phyloP scores from a whole-genome alignment of 2,888 invertebrate species.

The Megalurothrips usitatus region DNA sequence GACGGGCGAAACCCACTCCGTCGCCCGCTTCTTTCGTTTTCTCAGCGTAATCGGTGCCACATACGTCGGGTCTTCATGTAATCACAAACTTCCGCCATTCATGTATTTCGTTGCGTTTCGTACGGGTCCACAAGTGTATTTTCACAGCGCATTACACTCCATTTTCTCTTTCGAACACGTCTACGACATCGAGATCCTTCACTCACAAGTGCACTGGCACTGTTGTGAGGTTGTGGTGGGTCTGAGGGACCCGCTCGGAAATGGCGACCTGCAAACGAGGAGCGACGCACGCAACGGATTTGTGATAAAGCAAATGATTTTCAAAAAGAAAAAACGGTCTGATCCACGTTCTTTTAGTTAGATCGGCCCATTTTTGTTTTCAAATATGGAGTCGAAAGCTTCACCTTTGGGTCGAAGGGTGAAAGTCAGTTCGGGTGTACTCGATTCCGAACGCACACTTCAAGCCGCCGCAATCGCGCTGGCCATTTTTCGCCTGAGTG shows the following conservation, averaged over 20 bases:
- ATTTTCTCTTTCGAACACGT: constrained; percentile 12
- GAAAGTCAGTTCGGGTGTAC: neutral
- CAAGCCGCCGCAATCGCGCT: neutral
- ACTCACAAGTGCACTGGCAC: constrained; percentile 15
- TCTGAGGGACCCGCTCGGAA: neutral
- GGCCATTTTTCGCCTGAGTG: constrained; percentile 1
- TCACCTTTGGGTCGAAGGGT: neutral
- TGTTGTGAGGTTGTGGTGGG: neutral
- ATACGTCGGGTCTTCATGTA: neutral
- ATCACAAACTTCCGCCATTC: neutral
- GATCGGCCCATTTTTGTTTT: neutral
- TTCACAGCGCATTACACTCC: neutral
- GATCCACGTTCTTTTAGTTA: neutral
- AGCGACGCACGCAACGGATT: neutral
- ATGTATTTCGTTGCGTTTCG: neutral
- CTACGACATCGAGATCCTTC: constrained; percentile 7
- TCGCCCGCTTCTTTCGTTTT: neutral
- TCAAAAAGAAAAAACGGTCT: neutral
- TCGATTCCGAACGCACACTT: neutral
- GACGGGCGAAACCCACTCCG: constrained; percentile 13
- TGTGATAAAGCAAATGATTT: neutral
- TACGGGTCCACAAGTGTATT: neutral
- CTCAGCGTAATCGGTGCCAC: neutral
- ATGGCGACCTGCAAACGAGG: neutral
- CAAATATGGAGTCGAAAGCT: neutral